These are phyloP conservation scores for Clytia hemisphaerica DNA, from an alignment of 30 jellyfish, hydroid and myxozoan species.

Conservation along the genomic window DNA sequence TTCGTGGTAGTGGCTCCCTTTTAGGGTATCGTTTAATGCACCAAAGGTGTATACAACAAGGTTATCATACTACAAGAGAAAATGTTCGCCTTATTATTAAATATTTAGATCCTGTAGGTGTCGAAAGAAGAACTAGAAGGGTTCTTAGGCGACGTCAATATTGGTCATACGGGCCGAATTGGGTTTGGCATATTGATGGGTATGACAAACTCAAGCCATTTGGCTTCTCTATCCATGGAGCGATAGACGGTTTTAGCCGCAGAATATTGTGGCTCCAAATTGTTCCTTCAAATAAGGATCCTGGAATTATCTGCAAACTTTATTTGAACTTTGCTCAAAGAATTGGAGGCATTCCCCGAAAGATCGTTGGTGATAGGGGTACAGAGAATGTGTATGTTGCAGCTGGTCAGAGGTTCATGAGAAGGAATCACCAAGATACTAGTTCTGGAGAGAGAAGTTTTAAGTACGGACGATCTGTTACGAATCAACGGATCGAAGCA, in stretches of 20 bases:
- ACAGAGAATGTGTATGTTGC: constrained; percentile 35
- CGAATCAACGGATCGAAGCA: too few relatives aligned
- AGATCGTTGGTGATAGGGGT: constrained; percentile 7
- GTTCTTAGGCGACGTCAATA: constrained; percentile 3
- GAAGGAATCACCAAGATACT: constrained; percentile 8
- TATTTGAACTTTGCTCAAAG: constrained; percentile 5
- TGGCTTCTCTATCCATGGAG: constrained; percentile 15
- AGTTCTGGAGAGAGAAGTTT: constrained; percentile 15
- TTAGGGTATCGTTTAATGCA: constrained; percentile 20
- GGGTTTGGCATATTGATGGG: constrained; percentile 28
- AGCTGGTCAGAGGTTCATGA: constrained; percentile 17
- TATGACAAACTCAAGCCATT: too few relatives aligned
- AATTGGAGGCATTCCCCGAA: constrained; percentile 1
- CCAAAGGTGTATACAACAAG: constrained; percentile 12
- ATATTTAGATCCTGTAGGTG: constrained; percentile 24
- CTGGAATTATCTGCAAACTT: constrained; percentile 5
- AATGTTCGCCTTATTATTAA: not conserved
- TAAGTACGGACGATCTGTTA: constrained; percentile 1
- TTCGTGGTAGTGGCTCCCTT: constrained; percentile 19
- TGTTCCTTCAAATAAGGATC: constrained; percentile 15
- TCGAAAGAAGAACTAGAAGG: constrained; percentile 1
- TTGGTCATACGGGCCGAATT: constrained; percentile 8
- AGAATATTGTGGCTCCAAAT: constrained; percentile 22
- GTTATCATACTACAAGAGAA: constrained; percentile 18
- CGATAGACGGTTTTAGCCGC: constrained; percentile 22